Evolutionary conservation across 2,888 invertebrate genomes (phyloP).

Genomic region (Sisyra terminalis): DNA sequence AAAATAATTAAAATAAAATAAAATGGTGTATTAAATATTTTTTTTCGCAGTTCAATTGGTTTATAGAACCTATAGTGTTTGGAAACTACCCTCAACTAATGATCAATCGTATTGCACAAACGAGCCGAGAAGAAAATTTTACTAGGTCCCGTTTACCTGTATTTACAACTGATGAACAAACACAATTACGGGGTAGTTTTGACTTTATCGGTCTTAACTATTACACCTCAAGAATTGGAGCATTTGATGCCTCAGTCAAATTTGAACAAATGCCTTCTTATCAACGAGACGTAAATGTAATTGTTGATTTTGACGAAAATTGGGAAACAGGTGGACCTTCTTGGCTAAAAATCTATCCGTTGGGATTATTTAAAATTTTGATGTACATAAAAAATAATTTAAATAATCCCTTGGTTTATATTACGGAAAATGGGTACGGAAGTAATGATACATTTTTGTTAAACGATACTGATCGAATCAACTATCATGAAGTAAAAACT

Average conservation of each 20-base stretch:
- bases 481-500: no score
- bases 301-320: neutral
- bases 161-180: conserved; percentile 27
- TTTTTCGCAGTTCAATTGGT: conserved; percentile 28
- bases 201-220: conserved; percentile 53
- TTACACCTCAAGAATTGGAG: conserved; percentile 26
- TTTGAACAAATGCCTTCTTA: neutral
- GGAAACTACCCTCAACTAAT: conserved; percentile 36
- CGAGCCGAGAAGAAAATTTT: conserved; percentile 27
- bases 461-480: no score
- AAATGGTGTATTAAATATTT: neutral
- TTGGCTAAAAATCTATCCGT: conserved; percentile 1
- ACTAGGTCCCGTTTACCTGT: conserved; percentile 27
- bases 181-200: conserved; percentile 28
- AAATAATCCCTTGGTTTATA: conserved; percentile 8
- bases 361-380: conserved; percentile 8
- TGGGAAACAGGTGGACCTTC: neutral
- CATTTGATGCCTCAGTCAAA: neutral
- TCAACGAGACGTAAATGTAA: neutral
- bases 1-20: neutral
- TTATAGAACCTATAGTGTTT: conserved; percentile 29
- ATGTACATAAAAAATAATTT: conserved; percentile 8
- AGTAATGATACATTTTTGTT: no score
- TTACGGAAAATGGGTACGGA: conserved; percentile 10
- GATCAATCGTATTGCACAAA: conserved; percentile 25